phyloP scores from a whole-genome alignment of 2,113 vertebrate species.

The Phylloscopus trochilus region DNA sequence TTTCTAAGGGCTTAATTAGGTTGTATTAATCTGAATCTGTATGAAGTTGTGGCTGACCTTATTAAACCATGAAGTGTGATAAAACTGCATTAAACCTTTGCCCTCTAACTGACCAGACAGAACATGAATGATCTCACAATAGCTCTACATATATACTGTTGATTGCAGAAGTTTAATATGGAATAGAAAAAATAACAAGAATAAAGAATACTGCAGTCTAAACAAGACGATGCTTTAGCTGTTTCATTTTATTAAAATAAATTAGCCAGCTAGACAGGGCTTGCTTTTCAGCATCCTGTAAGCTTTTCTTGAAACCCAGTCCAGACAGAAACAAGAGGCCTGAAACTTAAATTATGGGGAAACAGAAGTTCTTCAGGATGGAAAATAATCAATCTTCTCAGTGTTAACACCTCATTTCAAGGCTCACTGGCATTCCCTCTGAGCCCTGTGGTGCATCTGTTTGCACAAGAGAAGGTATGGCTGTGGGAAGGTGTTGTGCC shows the following conservation, averaged over 20 bases:
- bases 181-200: background rate
- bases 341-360: background rate
- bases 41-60: background rate
- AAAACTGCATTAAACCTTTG: conserved; percentile 1
- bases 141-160: background rate
- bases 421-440: background rate
- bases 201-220: background rate
- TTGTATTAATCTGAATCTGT: conserved; percentile 2
- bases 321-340: background rate
- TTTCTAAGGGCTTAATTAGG: conserved; percentile 10
- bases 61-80: conserved; percentile 3
- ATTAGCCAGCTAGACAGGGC: background rate
- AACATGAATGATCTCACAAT: background rate
- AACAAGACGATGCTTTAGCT: background rate
- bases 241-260: background rate
- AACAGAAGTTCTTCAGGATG: background rate
- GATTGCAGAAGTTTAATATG: background rate
- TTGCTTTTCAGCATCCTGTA: background rate
- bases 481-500: background rate
- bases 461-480: background rate
- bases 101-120: background rate
- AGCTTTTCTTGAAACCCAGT: background rate
- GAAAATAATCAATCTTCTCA: background rate
- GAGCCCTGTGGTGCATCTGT: background rate
- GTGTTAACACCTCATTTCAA: background rate